Evolutionary conservation across 2,888 invertebrate genomes (phyloP), one percentile per base, ranked within the genome.

Genomic region (Tanytarsus gracilentus): DNA sequence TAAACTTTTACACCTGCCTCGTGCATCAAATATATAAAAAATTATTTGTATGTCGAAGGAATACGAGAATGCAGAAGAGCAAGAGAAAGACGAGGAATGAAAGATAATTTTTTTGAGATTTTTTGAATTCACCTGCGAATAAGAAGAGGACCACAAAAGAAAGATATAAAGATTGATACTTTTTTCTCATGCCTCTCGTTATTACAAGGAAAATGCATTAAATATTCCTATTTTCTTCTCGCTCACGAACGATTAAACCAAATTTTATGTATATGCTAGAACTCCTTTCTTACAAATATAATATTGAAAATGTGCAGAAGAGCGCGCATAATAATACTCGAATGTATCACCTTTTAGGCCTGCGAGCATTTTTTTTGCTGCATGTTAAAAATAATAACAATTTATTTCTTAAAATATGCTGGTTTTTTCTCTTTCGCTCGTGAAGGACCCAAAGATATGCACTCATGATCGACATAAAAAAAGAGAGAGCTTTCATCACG

Each of bases 1-100:
- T 56, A 56, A 44, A 56, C 27, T 21, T 56, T 56, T 56, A 56
- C 56, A 56, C 56, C 56, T 56, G 56, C 56, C 56, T 44, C 26
- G 49, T 49, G 49, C 27, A 52, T 18, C 11, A 33, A 52, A 26
- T 49, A 26, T 49, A 26, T 11, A 23, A 23, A 18, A 11, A n/a
- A n/a, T 33, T 9, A 11, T 9, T 33, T 33, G 33, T 44, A 44
- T 11, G 11, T 18, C 9, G 11, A 44, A 44, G 44, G 21, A 23
- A 44, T 44, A 40, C 7, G 16, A n/a, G 16, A 6, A 9, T 30
- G 30, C 9, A 30, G 30, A 30, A 30, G 30, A 30, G 11, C 7
- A 30, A 11, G 14, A 27, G 27, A 49, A 18, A 26, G 40, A 56
- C 36, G 23, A 52, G 30, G 44, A 49, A 49, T n/a, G 49, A 56